Conservation (phyloP, 2,113 vertebrate species). For the Noctilio leporinus region DNA sequence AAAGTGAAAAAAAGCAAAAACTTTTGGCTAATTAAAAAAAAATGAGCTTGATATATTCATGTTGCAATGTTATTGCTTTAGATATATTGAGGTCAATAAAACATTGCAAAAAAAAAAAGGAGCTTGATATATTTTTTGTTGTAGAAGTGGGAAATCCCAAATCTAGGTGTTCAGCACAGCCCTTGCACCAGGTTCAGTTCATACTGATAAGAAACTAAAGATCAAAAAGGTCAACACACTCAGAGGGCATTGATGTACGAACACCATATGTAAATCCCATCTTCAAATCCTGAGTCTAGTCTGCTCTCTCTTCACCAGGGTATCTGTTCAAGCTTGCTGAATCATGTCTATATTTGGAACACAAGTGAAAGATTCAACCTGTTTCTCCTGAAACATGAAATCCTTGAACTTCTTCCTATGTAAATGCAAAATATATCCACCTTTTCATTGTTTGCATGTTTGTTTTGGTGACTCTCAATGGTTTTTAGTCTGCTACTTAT, state of each 20-base stretch:
- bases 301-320: background rate
- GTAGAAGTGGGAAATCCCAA: background rate
- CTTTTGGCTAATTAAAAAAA: too few species aligned
- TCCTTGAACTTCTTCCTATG: background rate
- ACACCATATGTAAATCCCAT: background rate
- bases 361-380: background rate
- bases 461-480: background rate
- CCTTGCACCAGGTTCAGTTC: background rate
- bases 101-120: too few species aligned
- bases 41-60: too few species aligned
- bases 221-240: background rate
- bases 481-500: background rate
- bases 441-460: background rate
- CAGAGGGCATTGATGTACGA: background rate
- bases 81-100: too few species aligned
- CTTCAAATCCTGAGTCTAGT: background rate
- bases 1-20: background rate
- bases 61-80: too few species aligned
- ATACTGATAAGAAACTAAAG: background rate
- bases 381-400: background rate
- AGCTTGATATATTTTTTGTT: background rate
- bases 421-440: background rate
- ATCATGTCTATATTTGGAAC: background rate
- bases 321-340: background rate
- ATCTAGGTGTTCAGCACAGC: background rate